phyloP scores from a whole-genome alignment of 2,797 vertebrate species.

The Aphelocoma californica region DNA sequence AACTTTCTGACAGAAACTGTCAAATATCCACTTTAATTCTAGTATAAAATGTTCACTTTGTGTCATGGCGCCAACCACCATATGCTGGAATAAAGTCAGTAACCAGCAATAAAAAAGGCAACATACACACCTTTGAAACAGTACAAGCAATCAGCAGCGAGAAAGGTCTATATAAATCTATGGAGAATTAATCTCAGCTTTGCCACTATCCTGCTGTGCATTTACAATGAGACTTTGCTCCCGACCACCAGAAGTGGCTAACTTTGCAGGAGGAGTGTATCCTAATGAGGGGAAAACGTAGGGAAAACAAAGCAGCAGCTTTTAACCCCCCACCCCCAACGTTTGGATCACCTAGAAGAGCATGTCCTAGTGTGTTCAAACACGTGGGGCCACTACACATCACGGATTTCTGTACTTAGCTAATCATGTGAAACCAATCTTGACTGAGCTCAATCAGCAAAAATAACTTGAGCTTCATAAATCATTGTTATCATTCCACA shows the following conservation, averaged over 20 bases:
- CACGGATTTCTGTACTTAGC: slow-evolving; percentile 12
- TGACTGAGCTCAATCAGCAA: slow-evolving; percentile 61
- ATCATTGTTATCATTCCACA: slow-evolving; percentile 72
- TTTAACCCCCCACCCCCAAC: background rate
- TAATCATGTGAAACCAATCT: slow-evolving; percentile 76
- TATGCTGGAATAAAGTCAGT: slow-evolving; percentile 78
- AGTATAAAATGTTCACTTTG: slow-evolving; percentile 79
- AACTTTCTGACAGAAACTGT: slow-evolving; percentile 82
- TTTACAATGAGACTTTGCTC: slow-evolving; percentile 74
- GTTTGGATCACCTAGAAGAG: slow-evolving; percentile 60
- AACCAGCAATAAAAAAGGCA: slow-evolving; percentile 77
- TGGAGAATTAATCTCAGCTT: slow-evolving; percentile 79
- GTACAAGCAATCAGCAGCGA: slow-evolving; percentile 75
- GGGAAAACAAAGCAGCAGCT: slow-evolving; percentile 49
- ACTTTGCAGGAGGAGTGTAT: slow-evolving; percentile 68
- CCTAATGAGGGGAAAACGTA: slow-evolving; percentile 70
- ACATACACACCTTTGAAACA: slow-evolving; percentile 76
- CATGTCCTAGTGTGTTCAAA: slow-evolving; percentile 34
- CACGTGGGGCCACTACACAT: slow-evolving; percentile 46
- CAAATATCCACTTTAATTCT: slow-evolving; percentile 81
- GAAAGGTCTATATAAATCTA: slow-evolving; percentile 78
- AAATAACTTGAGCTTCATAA: slow-evolving; percentile 73
- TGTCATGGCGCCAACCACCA: slow-evolving; percentile 80
- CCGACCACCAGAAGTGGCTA: slow-evolving; percentile 69
- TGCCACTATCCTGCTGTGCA: slow-evolving; percentile 79